A percentile compares a stretch with the other conserved stretches of the same genome.
Evolutionary conservation across 92 coral and sea anemone genomes (phyloP).

Genomic region (Chrysogorgia sp.): DNA sequence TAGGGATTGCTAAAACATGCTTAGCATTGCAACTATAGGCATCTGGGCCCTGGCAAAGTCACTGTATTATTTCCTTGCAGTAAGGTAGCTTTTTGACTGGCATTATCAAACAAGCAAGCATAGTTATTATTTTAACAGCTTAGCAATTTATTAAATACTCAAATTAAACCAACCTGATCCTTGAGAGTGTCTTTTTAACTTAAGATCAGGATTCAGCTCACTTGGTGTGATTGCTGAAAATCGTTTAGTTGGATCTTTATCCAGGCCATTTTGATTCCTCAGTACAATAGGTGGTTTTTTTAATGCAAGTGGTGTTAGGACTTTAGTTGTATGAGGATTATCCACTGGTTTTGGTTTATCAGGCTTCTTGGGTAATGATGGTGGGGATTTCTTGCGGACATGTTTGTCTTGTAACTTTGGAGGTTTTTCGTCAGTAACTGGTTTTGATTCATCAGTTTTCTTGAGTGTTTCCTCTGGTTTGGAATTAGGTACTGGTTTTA

Average conservation of each 20-base stretch:
- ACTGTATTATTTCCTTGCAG: too few relatives aligned
- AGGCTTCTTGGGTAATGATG: constrained; percentile 42
- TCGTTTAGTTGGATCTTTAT: constrained; percentile 24
- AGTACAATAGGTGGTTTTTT: background rate
- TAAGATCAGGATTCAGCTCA: constrained; percentile 4
- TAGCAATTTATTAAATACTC: too few relatives aligned
- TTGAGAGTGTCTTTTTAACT: constrained; percentile 1
- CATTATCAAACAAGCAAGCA: too few relatives aligned
- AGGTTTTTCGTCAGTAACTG: constrained; percentile 8
- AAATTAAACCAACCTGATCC: constrained; percentile 36
- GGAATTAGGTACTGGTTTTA: constrained; percentile 6
- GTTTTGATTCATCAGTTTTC: constrained; percentile 27
- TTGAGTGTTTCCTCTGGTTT: constrained; percentile 29
- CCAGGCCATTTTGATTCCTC: constrained; percentile 6
- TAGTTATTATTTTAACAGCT: too few relatives aligned
- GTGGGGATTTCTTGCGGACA: constrained; percentile 23
- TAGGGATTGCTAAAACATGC: too few relatives aligned
- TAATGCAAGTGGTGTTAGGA: background rate
- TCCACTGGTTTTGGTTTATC: constrained; percentile 33
- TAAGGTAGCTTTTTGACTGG: too few relatives aligned
- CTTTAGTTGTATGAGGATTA: background rate
- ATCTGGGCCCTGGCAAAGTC: too few relatives aligned
- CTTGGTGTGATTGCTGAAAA: background rate
- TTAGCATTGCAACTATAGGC: too few relatives aligned
- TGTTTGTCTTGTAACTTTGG: constrained; percentile 28